Base-by-base conservation (phyloP, 2,888 invertebrate genomes). In the Villa cingulata region DNA sequence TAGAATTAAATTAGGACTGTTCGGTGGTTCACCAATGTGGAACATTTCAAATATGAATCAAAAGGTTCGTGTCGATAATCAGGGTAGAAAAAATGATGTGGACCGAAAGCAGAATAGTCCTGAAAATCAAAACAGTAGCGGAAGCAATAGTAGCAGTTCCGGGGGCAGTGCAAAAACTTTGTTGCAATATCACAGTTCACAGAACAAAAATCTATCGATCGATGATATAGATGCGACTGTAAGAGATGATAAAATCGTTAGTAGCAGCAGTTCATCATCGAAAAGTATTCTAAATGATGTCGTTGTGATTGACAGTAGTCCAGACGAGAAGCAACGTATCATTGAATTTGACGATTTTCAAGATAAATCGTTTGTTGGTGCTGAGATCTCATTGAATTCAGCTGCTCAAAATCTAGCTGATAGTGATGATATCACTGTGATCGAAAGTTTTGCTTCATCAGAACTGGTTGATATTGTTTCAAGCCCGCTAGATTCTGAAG, bases 1-100 rank as follows among this genome's bases (percentile, higher is more conserved):
- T 1, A 80, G 77, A 62, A 72, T 74, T 55, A 77, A 76, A 57
- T 70, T 78, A 3, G 84, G 56, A 9, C 42, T 83, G 4, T 65
- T 75, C 51, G 83, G 83, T 19, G 82, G 82, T 6, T 74, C 81
- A 0, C 80, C 81, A 1, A 76, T 80, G 69, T 81, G 81, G 81
- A 68, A 70, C 3, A 69, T 64, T 15, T 36, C 47, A 15, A 47
- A 47, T 20, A 39, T 46, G n/a, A 34, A 37, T 16, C 20, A 18
- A 14, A 37, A 45, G 45, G 23, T 40, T 27, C 18, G 39, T 38
- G 32, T 20, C n/a, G 44, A 44, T 17, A 39, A 23, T 37, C 41
- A 20, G 18, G 37, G 5, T 23, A 23, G 23, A 23, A 23, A 23
- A 23, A 23, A 23, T 23, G 23, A 23, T 23, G 4, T 23, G 7